Percentiles rank a stretch among this genome's conserved stretches.
Evolutionary conservation across 2,113 vertebrate genomes (phyloP).

Genomic region (Charina bottae): DNA sequence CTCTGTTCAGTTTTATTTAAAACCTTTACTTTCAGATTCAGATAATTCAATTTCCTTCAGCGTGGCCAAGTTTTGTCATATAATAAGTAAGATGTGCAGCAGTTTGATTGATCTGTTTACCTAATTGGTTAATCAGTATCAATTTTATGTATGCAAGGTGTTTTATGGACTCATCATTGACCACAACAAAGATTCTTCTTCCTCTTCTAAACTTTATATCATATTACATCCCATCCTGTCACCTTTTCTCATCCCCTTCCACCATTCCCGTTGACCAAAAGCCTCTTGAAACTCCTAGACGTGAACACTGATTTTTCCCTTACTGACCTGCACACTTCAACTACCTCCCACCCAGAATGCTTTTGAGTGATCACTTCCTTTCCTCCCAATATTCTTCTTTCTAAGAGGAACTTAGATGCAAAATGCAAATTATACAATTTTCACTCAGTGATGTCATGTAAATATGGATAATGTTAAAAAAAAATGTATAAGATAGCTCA

Average conservation of each 20-base stretch:
- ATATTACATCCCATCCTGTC: not conserved
- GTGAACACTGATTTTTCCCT: not conserved
- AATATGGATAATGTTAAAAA: too few species aligned
- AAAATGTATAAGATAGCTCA: too few species aligned
- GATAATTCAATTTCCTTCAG: not conserved
- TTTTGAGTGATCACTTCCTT: too few species aligned
- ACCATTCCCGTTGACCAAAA: not conserved
- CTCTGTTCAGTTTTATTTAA: not conserved
- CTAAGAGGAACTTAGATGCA: too few species aligned
- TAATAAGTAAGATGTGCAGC: not conserved
- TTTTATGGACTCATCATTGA: not conserved
- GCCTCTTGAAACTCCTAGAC: not conserved
- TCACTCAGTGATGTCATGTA: too few species aligned
- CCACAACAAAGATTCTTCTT: not conserved
- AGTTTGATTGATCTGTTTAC: not conserved
- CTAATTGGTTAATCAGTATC: not conserved
- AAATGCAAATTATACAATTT: too few species aligned
- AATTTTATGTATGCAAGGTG: not conserved
- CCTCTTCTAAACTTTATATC: not conserved
- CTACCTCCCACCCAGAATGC: not conserved
- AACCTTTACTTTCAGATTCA: not conserved
- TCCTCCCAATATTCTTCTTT: too few species aligned
- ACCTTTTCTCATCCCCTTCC: not conserved
- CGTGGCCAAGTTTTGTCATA: not conserved
- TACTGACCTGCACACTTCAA: not conserved